phyloP scores from a whole-genome alignment of 1,140 invertebrate genomes.

The Diploscapter pachys region DNA sequence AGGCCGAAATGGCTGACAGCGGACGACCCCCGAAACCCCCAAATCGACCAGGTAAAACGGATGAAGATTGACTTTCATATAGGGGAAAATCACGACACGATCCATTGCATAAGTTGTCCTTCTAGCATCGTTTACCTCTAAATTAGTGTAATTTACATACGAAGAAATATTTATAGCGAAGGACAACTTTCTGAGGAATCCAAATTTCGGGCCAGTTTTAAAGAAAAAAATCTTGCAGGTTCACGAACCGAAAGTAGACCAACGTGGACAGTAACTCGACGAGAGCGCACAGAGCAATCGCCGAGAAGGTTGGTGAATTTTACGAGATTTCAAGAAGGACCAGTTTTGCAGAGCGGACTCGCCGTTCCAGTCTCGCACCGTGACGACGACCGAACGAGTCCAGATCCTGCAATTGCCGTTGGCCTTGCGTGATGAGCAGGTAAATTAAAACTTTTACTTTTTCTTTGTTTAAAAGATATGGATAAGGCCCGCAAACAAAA shows the following conservation, averaged over 20 bases:
- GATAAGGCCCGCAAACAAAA: not conserved
- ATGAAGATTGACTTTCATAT: too few relatives aligned
- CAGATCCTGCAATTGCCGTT: constrained; percentile 38
- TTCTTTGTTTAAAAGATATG: not conserved
- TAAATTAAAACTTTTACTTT: not conserved
- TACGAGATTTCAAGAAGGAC: constrained; percentile 9
- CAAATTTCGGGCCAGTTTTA: not conserved
- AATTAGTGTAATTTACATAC: too few relatives aligned
- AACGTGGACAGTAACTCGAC: constrained; percentile 36
- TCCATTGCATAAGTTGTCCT: too few relatives aligned
- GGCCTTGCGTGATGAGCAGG: constrained; percentile 16
- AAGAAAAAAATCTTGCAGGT: constrained; percentile 5
- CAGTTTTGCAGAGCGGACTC: constrained; percentile 18
- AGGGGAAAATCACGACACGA: too few relatives aligned
- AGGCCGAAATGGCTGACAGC: too few relatives aligned
- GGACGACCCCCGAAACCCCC: too few relatives aligned
- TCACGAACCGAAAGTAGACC: constrained; percentile 12
- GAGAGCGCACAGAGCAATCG: constrained; percentile 35
- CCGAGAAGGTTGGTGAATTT: constrained; percentile 23
- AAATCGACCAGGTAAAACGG: too few relatives aligned
- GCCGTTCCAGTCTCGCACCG: constrained; percentile 37
- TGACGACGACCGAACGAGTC: constrained; percentile 39
- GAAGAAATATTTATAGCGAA: too few relatives aligned
- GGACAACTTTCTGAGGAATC: too few relatives aligned
- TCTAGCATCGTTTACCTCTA: too few relatives aligned